Percentiles rank a stretch among this genome's conserved stretches.
These are phyloP conservation scores for Gallinago jamesoni DNA, from an alignment of 2,113 vertebrate species.

Conservation along the genomic window DNA sequence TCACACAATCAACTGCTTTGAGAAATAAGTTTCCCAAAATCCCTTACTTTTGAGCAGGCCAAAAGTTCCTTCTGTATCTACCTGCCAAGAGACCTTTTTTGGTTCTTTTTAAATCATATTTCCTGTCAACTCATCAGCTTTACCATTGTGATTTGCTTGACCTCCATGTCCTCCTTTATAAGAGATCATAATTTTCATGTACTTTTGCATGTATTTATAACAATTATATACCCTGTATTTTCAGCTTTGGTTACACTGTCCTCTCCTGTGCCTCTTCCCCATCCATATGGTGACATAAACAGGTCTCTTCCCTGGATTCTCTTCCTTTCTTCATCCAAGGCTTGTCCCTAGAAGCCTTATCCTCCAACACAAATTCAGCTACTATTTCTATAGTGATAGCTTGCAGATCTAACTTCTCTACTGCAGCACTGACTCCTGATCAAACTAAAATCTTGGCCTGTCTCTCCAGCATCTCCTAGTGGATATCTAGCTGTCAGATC, in stretches of 20 bases:
- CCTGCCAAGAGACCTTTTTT: not conserved
- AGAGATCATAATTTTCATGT: not conserved
- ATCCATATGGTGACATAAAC: not conserved
- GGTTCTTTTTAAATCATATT: not conserved
- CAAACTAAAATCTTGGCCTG: not conserved
- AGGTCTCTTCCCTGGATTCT: not conserved
- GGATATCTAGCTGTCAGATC: not conserved
- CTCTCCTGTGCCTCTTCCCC: not conserved
- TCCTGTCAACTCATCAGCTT: not conserved
- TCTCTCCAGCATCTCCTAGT: not conserved
- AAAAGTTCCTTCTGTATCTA: not conserved
- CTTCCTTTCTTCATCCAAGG: not conserved
- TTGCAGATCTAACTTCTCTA: conserved; percentile 5
- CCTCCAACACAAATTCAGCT: conserved; percentile 3
- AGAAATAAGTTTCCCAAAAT: not conserved
- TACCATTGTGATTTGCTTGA: not conserved
- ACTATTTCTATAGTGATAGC: not conserved
- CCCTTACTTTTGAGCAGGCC: not conserved
- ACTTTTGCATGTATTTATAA: not conserved
- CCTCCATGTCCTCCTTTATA: not conserved
- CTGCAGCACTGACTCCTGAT: not conserved
- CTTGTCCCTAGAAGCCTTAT: not conserved
- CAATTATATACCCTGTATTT: not conserved
- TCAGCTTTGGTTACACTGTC: not conserved
- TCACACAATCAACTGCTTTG: not conserved